Base-by-base conservation (phyloP, 2,797 vertebrate genomes). In the Propithecus perrieri region DNA sequence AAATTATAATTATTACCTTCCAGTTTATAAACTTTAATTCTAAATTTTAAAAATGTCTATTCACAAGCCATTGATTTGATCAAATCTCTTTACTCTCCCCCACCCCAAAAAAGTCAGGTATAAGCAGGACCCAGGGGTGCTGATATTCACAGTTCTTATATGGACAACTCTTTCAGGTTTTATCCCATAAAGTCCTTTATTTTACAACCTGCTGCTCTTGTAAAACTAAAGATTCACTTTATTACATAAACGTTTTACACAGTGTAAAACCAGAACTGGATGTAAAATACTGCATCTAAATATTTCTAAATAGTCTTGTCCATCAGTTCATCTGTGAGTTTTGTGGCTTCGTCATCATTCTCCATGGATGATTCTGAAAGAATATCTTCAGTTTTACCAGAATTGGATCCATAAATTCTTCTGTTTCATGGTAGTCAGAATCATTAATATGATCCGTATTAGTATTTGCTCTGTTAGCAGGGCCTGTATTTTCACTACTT, bases 291-390 rank as follows among this genome's bases (percentile, higher is more conserved):
- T 97, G 85, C 28, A 30, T 61, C 11, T 61, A 61, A 61, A 61
- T 61, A 28, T 61, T 61, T 61, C 28, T 30, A 61, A 94, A 93
- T 98, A 99, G 99, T 99, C 99, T 99, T 99, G 99, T 99, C 99
- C 99, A 99, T 99, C 48, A 99, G 99, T 98, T 99, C 99, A 61
- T 99, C 99, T 96, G 98, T 98, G 98, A 97, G 98, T 97, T 99
- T 99, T 98, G 99, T 99, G 98, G 99, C 63, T 67, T 67, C 99
- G 97, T 98, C 99, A 38, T 98, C 98, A 98, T 99, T 99, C 98
- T 99, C 99, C 98, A 99, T 98, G 13, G 98, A 98, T 97, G 98
- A 98, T 98, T 99, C 99, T 61, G 59, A 98, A 35, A 99, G 98
- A 41, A 53, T 17, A 96, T 99, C 99, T 65, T 98, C 98, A 50